phyloP scores from a whole-genome alignment of 2,797 vertebrate species.

The Hydrophis major region DNA sequence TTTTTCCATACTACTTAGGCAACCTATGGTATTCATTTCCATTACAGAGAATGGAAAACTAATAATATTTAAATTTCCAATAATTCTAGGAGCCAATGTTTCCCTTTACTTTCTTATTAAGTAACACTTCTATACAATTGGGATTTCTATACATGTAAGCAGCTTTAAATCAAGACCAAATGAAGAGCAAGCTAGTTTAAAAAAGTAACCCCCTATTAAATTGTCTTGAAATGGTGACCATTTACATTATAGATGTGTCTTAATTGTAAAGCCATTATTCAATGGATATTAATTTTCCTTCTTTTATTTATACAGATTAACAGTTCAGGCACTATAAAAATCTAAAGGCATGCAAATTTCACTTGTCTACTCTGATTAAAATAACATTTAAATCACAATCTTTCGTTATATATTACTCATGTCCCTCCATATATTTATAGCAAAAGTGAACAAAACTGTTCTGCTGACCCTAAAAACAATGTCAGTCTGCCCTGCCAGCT shows the following conservation, averaged over 20 bases:
- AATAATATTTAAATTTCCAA: background rate
- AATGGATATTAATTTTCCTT: background rate
- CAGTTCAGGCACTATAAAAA: background rate
- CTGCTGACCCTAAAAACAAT: background rate
- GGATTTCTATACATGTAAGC: constrained; percentile 30
- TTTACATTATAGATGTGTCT: constrained; percentile 58
- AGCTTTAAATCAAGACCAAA: constrained; percentile 37
- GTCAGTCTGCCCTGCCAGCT: background rate
- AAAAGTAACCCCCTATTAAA: constrained; percentile 44
- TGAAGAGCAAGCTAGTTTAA: constrained; percentile 42
- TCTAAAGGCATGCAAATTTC: constrained; percentile 5
- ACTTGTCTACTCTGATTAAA: constrained; percentile 1
- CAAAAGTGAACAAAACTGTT: background rate
- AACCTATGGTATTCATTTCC: background rate
- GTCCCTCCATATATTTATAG: background rate
- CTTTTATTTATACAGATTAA: constrained; percentile 9
- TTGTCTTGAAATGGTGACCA: constrained; percentile 45
- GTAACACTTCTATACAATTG: background rate
- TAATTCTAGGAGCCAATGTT: background rate
- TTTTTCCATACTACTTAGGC: background rate
- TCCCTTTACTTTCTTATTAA: constrained; percentile 38
- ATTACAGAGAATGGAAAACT: background rate
- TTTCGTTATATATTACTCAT: background rate
- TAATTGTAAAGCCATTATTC: constrained; percentile 44
- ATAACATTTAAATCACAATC: background rate